A percentile compares a stretch with the other conserved stretches of the same genome.
Evolutionary conservation across 1,140 invertebrate species (phyloP).

Genomic region (Rhagoletis pomonella): DNA sequence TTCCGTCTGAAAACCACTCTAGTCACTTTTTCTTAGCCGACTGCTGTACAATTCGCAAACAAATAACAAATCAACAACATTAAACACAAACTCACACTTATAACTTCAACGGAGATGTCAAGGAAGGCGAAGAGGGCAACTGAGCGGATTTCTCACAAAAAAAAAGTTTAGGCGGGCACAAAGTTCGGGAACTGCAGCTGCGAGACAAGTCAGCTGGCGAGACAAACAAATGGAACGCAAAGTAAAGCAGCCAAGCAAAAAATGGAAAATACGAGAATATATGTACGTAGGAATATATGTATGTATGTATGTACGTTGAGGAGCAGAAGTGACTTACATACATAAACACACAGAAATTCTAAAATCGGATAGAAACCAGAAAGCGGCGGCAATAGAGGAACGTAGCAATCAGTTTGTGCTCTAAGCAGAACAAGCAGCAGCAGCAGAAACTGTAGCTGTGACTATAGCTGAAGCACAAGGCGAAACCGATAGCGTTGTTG

Average conservation of each 20-base stretch:
- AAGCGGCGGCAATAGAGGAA: background rate
- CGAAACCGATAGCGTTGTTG: background rate
- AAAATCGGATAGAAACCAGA: background rate
- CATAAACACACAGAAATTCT: background rate
- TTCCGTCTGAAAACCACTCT: background rate
- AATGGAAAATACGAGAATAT: background rate
- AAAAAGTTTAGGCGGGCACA: background rate
- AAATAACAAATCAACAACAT: slow-evolving; percentile 32
- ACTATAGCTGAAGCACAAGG: background rate
- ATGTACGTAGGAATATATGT: too few species aligned
- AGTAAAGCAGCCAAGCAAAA: slow-evolving; percentile 37
- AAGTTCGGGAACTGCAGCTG: background rate
- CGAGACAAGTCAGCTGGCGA: background rate
- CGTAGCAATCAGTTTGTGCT: slow-evolving; percentile 3
- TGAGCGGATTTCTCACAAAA: background rate
- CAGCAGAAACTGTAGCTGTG: too few species aligned
- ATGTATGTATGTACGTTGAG: background rate
- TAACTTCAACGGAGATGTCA: background rate
- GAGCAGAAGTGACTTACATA: background rate
- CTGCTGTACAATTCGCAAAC: background rate
- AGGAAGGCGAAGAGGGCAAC: background rate
- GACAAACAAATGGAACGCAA: slow-evolving; percentile 56
- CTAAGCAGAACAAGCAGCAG: background rate
- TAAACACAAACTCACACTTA: background rate
- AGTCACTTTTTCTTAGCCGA: background rate